Conservation (phyloP, 1,140 invertebrate species). For the Drosophila nebulosa region DNA sequence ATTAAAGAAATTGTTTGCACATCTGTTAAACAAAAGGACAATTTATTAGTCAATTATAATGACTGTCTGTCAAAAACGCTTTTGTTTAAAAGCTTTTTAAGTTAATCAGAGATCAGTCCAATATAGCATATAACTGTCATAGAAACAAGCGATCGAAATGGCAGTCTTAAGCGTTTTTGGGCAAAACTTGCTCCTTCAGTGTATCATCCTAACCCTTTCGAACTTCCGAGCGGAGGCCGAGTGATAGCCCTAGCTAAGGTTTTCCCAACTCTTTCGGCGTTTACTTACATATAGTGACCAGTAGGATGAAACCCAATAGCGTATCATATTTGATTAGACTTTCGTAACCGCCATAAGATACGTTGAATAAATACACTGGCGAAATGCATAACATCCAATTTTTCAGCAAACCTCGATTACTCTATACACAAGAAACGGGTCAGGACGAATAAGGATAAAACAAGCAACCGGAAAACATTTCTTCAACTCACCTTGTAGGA, state of each 20-base stretch:
- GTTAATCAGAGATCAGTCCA: no score
- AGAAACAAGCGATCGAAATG: no score
- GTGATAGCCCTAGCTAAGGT: no score
- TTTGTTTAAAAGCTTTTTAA: no score
- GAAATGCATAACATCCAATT: background rate
- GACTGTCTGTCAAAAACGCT: no score
- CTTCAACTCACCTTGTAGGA: background rate
- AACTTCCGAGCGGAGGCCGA: no score
- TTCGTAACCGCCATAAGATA: background rate
- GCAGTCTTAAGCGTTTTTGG: no score
- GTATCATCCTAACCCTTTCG: no score
- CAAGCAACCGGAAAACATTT: background rate
- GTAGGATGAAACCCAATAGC: background rate
- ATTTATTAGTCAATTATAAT: no score
- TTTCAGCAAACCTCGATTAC: background rate
- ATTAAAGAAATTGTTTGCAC: slow-evolving; percentile 8
- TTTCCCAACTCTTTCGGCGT: no score
- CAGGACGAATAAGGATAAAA: background rate
- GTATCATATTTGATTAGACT: background rate
- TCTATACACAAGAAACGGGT: background rate
- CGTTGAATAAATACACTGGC: slow-evolving; percentile 9
- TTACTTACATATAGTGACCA: slow-evolving; percentile 19
- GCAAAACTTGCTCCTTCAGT: no score
- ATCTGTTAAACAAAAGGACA: background rate
- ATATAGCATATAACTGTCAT: no score